Evolutionary conservation across 2,888 invertebrate genomes (phyloP), one percentile per base, ranked within the genome.

Genomic region (Xylota sylvarum): DNA sequence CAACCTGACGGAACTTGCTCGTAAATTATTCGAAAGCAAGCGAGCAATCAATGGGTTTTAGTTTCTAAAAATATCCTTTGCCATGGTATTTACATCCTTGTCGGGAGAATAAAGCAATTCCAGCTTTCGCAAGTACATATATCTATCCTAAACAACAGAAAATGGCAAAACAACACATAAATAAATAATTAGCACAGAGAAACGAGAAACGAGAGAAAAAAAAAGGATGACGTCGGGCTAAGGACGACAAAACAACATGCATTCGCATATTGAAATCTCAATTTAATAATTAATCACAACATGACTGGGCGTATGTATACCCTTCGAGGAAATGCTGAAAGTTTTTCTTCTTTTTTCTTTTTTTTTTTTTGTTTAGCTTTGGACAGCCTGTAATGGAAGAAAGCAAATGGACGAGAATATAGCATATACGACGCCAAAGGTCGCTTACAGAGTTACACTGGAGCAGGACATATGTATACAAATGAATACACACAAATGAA

Each of bases 201-300:
- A 27, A 40, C 17, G 10, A 72, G 23, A 46, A n/a, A n/a, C n/a
- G n/a, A n/a, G n/a, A n/a, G n/a, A n/a, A n/a, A n/a, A n/a, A n/a
- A n/a, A 30, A 19, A 65, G 17, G 30, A 58, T 40, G 48, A 37
- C 40, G 30, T 50, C 14, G 37, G 10, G 43, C 35, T 37, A 58
- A 50, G 46, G 35, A 62, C 32, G 9, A n/a, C 58, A 23, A 23
- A 6, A 48, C 46, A 50, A 52, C 19, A 48, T 60, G 50, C 70
- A 62, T 78, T 62, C 62, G 48, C 46, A 40, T 56, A 79, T 70
- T 70, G 56, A 79, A 79, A 79, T 58, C 64, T 72, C 64, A 35
- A 19, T n/a, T 79, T 30, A 79, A 79, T 79, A 79, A 79, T 72
- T 79, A 56, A 79, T 62, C 62, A 55, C 37, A 27, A 50, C 65